A percentile compares a stretch with the other conserved stretches of the same genome.
These are phyloP conservation scores for Carassius auratus DNA, from an alignment of 2,113 vertebrate genomes.

Conservation along the genomic window DNA sequence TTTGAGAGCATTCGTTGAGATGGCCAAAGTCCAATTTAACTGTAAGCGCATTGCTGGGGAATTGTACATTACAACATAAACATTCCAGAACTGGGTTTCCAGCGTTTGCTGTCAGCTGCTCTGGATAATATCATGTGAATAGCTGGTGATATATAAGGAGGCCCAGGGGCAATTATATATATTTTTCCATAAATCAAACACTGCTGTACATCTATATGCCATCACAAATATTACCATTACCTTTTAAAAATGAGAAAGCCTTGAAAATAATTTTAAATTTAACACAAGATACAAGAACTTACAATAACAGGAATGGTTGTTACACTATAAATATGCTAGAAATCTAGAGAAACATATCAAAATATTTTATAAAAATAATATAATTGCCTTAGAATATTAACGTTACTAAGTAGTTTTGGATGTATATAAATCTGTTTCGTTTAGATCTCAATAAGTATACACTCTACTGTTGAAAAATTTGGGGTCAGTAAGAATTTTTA, in stretches of 20 bases:
- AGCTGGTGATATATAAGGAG: neutral
- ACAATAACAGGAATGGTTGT: neutral
- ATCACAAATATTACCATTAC: neutral
- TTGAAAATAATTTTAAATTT: neutral
- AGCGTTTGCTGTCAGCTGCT: neutral
- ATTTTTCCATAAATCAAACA: neutral
- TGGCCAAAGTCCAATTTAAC: constrained; percentile 43
- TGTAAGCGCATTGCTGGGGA: constrained; percentile 1
- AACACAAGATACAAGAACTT: neutral
- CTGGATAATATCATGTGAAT: neutral
- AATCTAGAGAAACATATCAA: neutral
- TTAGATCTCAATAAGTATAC: no score
- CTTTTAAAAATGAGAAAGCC: neutral
- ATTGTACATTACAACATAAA: constrained; percentile 27
- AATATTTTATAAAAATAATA: neutral
- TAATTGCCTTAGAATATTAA: neutral
- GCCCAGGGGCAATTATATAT: neutral
- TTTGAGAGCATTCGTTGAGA: constrained; percentile 43
- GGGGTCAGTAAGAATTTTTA: no score
- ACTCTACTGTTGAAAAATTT: no score
- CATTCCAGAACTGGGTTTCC: constrained; percentile 30
- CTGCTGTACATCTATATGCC: neutral
- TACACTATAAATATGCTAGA: neutral
- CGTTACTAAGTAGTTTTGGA: no score
- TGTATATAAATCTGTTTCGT: no score